A percentile compares a stretch with the other conserved stretches of the same genome.
Conservation (phyloP, 2,888 invertebrate genomes). For the Punctoribates punctum region DNA sequence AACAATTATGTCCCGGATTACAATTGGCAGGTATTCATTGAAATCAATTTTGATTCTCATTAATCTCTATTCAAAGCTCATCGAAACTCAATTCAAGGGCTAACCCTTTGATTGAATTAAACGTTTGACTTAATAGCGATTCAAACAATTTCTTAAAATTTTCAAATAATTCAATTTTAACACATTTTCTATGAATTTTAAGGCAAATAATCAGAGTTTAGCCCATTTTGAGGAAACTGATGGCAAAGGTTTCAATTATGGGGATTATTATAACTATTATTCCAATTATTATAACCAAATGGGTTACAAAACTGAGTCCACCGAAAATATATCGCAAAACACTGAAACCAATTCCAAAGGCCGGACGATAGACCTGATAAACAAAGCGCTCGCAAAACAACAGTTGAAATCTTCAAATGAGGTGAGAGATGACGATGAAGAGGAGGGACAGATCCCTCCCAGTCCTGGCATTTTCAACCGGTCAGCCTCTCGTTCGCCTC, state of each 20-base stretch:
- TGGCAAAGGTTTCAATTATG: background rate
- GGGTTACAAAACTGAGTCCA: background rate
- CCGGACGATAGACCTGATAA: background rate
- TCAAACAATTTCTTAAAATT: background rate
- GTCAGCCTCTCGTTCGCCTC: background rate
- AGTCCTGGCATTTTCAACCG: background rate
- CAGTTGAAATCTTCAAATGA: background rate
- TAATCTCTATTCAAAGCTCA: background rate
- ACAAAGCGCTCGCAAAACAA: conserved; percentile 4
- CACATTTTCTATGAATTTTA: background rate
- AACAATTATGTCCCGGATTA: background rate
- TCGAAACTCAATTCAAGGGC: background rate
- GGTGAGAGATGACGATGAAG: background rate
- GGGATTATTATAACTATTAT: background rate
- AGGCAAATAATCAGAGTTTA: background rate
- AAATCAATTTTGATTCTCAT: background rate
- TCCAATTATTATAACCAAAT: background rate
- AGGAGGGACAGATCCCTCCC: background rate
- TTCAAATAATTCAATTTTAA: too few species aligned
- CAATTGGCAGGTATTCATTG: background rate
- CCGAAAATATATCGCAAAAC: background rate
- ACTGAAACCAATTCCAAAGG: background rate
- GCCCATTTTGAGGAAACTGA: too few species aligned
- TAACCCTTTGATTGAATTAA: background rate
- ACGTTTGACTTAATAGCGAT: background rate